These are phyloP conservation scores for Aegotheles bennettii DNA, from an alignment of 2,113 vertebrate species.

Conservation along the genomic window DNA sequence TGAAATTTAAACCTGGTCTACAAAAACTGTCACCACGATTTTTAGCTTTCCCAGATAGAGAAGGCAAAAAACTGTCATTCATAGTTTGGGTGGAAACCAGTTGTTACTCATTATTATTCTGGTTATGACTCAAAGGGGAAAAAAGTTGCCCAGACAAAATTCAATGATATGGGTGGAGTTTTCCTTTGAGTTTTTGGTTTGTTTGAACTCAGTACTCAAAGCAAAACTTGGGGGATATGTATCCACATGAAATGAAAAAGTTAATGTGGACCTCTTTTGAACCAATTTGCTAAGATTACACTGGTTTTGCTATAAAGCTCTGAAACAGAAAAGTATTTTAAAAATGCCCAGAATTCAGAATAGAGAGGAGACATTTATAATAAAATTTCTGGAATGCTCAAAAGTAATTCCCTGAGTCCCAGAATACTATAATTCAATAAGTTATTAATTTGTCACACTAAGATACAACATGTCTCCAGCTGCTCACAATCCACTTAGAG, in stretches of 20 bases:
- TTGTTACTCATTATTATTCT: slow-evolving; percentile 38
- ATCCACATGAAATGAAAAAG: neutral
- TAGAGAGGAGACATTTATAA: neutral
- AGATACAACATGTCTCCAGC: neutral
- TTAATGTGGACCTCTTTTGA: neutral
- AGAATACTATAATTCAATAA: neutral
- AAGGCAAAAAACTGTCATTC: neutral
- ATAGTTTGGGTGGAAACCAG: slow-evolving; percentile 22
- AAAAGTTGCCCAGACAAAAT: neutral
- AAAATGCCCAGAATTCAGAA: neutral
- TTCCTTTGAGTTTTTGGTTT: slow-evolving; percentile 19
- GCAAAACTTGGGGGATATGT: neutral
- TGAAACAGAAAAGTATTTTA: neutral
- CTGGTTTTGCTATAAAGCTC: neutral
- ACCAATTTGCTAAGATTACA: neutral
- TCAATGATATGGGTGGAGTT: slow-evolving; percentile 13
- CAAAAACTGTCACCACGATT: neutral
- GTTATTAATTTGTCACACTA: neutral
- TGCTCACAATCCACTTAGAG: neutral
- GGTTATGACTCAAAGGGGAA: slow-evolving; percentile 19
- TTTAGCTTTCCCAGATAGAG: neutral
- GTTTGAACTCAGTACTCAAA: slow-evolving; percentile 24
- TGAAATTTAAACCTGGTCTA: neutral
- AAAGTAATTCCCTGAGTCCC: neutral
- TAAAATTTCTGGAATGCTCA: neutral